A percentile compares a stretch with the other conserved stretches of the same genome.
These are phyloP conservation scores for Thunnus maccoyii DNA, from an alignment of 2,113 vertebrate genomes.

Conservation along the genomic window DNA sequence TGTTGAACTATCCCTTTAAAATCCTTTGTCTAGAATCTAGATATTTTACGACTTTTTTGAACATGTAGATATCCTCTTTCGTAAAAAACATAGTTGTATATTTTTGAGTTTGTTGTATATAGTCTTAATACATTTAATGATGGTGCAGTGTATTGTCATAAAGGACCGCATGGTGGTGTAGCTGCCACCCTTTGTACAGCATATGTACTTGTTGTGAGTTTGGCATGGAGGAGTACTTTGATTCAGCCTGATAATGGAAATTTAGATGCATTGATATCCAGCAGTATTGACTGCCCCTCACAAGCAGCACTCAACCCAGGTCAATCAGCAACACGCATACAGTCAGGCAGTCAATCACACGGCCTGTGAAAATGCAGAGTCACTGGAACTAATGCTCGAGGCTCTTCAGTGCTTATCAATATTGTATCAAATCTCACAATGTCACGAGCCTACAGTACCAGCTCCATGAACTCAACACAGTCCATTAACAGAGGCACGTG, in stretches of 20 bases:
- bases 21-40: too few relatives aligned
- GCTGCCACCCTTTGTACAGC: background rate
- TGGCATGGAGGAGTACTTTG: conserved; percentile 16
- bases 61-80: too few relatives aligned
- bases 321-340: conserved; percentile 7
- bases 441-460: background rate
- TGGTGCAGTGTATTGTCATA: background rate
- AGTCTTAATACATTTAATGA: background rate
- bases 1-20: too few relatives aligned
- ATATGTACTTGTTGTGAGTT: background rate
- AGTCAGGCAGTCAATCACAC: background rate
- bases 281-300: conserved; percentile 56
- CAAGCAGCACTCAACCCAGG: background rate
- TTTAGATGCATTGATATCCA: conserved; percentile 57
- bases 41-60: too few relatives aligned
- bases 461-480: background rate
- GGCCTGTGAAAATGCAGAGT: background rate
- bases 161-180: background rate
- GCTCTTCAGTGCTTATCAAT: conserved; percentile 1
- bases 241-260: conserved; percentile 66
- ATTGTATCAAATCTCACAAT: conserved; percentile 2
- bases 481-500: background rate
- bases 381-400: conserved; percentile 4
- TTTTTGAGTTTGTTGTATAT: background rate
- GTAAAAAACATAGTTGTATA: too few relatives aligned